A percentile compares a stretch with the other conserved stretches of the same genome.
Conservation (phyloP, 2,888 invertebrate species). For the Eupeodes luniger region DNA sequence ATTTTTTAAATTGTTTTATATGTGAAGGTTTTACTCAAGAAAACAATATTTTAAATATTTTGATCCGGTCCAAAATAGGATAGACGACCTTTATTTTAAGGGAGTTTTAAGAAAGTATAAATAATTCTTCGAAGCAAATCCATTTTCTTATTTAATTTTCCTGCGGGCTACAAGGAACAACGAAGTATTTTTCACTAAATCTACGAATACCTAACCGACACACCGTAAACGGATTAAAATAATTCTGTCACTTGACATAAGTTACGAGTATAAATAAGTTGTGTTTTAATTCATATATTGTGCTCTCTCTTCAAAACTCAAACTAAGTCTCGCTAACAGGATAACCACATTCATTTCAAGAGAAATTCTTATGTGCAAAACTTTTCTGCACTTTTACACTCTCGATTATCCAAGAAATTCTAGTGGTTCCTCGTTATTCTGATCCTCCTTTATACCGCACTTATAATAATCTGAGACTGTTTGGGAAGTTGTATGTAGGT, state of each 20-base stretch:
- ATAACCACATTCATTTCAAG: constrained; percentile 25
- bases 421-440: neutral
- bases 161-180: no score
- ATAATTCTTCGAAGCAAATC: no score
- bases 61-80: no score
- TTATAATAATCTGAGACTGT: neutral
- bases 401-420: constrained; percentile 9
- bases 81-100: no score
- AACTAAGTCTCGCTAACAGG: constrained; percentile 20
- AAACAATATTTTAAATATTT: no score
- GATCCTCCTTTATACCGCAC: constrained; percentile 9
- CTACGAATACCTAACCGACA: neutral
- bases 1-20: no score
- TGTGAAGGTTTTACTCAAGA: no score
- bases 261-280: neutral
- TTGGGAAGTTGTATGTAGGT: no score
- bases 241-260: neutral
- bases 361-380: constrained; percentile 46
- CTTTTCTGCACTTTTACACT: constrained; percentile 43
- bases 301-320: neutral
- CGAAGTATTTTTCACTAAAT: no score
- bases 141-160: no score
- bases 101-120: no score
- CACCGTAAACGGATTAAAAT: neutral
- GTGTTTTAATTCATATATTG: neutral